Conservation (phyloP, 2,888 invertebrate species). For the Eupeodes latifasciatus region DNA sequence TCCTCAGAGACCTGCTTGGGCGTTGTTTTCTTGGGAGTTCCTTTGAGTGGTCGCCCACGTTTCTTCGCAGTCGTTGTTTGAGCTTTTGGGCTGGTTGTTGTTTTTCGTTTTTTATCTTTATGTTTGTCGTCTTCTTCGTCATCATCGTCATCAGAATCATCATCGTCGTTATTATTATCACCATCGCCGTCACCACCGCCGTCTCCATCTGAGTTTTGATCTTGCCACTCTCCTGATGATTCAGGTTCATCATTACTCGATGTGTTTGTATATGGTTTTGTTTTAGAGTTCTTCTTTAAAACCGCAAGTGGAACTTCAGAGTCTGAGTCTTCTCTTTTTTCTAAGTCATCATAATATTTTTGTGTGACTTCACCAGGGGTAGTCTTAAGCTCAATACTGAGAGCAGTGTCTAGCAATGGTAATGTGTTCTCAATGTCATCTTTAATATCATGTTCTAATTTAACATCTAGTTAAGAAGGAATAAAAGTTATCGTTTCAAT, state of each 20-base stretch:
- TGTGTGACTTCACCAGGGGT: background rate
- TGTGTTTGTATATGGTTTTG: background rate
- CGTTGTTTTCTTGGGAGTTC: slow-evolving; percentile 4
- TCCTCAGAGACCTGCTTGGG: slow-evolving; percentile 60
- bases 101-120: slow-evolving; percentile 30
- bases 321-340: slow-evolving; percentile 57
- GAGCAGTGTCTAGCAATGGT: background rate
- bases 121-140: slow-evolving; percentile 66
- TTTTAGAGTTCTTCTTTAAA: slow-evolving; percentile 35
- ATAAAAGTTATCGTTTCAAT: slow-evolving; percentile 41
- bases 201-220: slow-evolving; percentile 65
- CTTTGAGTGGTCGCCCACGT: slow-evolving; percentile 58
- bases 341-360: background rate
- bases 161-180: background rate
- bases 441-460: slow-evolving; percentile 24
- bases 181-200: background rate
- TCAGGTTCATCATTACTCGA: slow-evolving; percentile 48
- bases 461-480: background rate
- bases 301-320: slow-evolving; percentile 62
- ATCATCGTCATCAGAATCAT: slow-evolving; percentile 69
- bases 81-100: background rate
- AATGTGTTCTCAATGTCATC: slow-evolving; percentile 35
- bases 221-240: slow-evolving; percentile 54
- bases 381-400: background rate
- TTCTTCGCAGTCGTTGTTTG: slow-evolving; percentile 43